Base-by-base conservation (phyloP, 1,140 invertebrate genomes). In the Drosophila equinoxialis region DNA sequence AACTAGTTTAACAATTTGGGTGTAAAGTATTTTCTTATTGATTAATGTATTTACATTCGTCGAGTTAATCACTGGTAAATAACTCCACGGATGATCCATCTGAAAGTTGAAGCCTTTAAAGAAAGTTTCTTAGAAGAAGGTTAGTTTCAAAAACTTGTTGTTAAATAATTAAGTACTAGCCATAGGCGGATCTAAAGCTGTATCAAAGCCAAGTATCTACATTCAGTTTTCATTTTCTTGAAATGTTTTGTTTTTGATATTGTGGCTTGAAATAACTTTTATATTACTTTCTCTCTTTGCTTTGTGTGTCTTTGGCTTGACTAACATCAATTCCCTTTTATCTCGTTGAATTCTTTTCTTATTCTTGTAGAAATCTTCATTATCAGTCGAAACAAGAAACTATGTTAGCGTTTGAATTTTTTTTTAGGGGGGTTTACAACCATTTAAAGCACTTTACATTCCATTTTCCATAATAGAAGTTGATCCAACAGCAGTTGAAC, bases 361-460 rank as follows among this genome's bases (percentile, higher is more conserved):
- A 57, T 30, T 57, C 20, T 14, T 57, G 23, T 13, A 17, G 13
- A 26, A 57, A 13, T 57, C 54, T 58, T 58, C 55, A 58, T 58
- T 58, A 58, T 58, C 30, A 58, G 26, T 14, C 13, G 23, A 35
- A 58, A 57, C 7, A 33, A 7, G 3, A 30, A 57, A 58, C 55
- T 58, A 23, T 51, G 45, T 51, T 48, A 20, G 45, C 14, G 45
- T 7, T 20, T 17, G 17, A 17, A 17, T 17, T 48, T 20, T 48
- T 13, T 48, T 20, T 23, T 48, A 8, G 2, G 23, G 30, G 6
- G 30, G 0, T 30, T 30, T 30, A 30, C 30, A 57, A 30, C 55
- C 55, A 35, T 35, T 58, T 58, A 58, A 33, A 58, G 55, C 30
- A 58, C n/a, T 58, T 51, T 51, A 51, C 45, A 51, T 23, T 51